Evolutionary conservation across 2,113 vertebrate species (phyloP).

Genomic region (Amblyopsis rosae): DNA sequence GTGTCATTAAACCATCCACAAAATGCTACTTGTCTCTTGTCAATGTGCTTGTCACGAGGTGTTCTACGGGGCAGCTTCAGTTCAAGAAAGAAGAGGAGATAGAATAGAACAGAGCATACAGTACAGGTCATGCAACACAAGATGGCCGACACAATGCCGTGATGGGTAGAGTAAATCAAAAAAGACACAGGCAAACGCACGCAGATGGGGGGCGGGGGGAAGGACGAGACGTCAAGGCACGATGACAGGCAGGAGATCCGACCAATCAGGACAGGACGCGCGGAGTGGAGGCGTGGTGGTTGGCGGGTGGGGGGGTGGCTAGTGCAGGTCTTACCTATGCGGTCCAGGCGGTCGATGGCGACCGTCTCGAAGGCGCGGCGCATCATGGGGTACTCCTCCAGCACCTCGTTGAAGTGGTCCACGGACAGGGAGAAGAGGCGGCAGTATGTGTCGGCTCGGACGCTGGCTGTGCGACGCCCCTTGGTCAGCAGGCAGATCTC

Average conservation of each 20-base stretch:
- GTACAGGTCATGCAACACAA: conserved; percentile 76
- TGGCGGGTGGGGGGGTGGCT: neutral
- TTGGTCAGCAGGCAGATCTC: conserved; percentile 98
- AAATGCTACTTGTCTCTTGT: conserved; percentile 63
- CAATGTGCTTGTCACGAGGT: conserved; percentile 58
- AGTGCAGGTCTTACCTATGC: conserved; percentile 84
- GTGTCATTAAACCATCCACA: conserved; percentile 67
- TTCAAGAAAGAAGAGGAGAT: conserved; percentile 34
- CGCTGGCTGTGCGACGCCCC: conserved; percentile 94
- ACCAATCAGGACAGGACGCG: neutral
- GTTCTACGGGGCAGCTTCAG: conserved; percentile 41
- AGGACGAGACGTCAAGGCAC: conserved; percentile 66
- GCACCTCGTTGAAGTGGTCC: conserved; percentile 97
- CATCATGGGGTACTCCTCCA: conserved; percentile 99
- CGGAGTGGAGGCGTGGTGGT: neutral
- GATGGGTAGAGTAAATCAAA: conserved; percentile 45
- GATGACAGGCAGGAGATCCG: conserved; percentile 63
- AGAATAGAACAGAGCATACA: conserved; percentile 61
- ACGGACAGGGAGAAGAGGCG: conserved; percentile 96
- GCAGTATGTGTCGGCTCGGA: conserved; percentile 96
- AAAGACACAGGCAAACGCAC: conserved; percentile 60
- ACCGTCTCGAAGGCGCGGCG: conserved; percentile 96
- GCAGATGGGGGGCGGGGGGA: conserved; percentile 32
- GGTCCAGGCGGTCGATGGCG: conserved; percentile 96
- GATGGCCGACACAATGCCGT: conserved; percentile 75